phyloP scores from a whole-genome alignment of 2,113 vertebrate genomes.

The Orientallactaga bullata region DNA sequence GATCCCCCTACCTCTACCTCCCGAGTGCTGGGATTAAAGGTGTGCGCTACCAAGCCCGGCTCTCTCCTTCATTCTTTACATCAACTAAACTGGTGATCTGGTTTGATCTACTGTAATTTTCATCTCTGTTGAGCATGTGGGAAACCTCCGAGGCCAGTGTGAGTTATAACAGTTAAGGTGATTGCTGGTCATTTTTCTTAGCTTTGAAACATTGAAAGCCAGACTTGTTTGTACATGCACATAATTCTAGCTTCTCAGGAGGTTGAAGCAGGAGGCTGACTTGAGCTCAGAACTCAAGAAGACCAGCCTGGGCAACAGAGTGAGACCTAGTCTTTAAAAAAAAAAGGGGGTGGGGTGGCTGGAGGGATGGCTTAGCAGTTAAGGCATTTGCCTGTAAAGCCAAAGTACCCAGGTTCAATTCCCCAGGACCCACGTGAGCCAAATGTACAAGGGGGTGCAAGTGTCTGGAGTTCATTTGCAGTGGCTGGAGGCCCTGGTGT shows the following conservation, averaged over 20 bases:
- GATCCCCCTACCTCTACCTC: too few relatives aligned
- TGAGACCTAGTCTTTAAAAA: not conserved
- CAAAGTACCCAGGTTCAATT: too few relatives aligned
- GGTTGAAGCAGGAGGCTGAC: not conserved
- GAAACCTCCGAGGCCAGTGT: not conserved
- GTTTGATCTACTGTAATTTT: not conserved
- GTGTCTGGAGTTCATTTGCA: too few relatives aligned
- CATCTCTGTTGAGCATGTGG: not conserved
- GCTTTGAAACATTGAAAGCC: slow-evolving; percentile 9
- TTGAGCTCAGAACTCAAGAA: not conserved
- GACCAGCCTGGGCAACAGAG: not conserved
- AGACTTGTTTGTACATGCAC: not conserved
- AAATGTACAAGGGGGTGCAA: too few relatives aligned
- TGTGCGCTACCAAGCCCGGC: too few relatives aligned
- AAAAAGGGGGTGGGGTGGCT: too few relatives aligned
- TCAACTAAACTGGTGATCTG: not conserved
- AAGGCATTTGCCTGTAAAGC: too few relatives aligned
- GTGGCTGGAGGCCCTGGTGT: too few relatives aligned
- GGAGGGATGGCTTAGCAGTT: too few relatives aligned
- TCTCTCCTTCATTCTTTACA: slow-evolving; percentile 16
- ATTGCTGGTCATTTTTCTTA: not conserved
- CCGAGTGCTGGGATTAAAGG: too few relatives aligned
- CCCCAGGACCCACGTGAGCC: too few relatives aligned
- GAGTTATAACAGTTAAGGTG: not conserved
- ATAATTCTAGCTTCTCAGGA: not conserved